These are phyloP conservation scores for Miniopterus natalensis DNA, from an alignment of 2,113 vertebrate genomes.

Conservation along the genomic window DNA sequence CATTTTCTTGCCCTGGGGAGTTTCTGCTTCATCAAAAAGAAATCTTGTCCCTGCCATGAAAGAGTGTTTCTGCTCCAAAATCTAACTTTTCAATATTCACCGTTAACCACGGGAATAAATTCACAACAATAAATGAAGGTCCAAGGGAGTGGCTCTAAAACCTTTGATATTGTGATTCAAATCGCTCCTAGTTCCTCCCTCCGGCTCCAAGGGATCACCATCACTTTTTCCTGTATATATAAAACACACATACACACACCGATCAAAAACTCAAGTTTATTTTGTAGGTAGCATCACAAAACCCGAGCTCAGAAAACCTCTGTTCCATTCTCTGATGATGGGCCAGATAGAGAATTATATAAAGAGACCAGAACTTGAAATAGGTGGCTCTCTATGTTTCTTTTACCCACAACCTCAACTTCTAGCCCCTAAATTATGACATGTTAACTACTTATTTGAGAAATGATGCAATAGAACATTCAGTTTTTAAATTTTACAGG, in stretches of 20 bases:
- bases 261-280: constrained; percentile 32
- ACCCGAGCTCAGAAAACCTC: background rate
- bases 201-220: background rate
- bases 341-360: constrained; percentile 5
- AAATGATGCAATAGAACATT: constrained; percentile 13
- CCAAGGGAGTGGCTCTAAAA: constrained; percentile 11
- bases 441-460: constrained; percentile 7
- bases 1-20: background rate
- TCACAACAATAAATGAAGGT: constrained; percentile 9
- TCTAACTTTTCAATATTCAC: constrained; percentile 52
- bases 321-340: background rate
- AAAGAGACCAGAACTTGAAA: constrained; percentile 21
- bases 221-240: background rate
- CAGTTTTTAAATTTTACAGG: constrained; percentile 27
- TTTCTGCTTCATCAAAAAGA: constrained; percentile 51
- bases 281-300: constrained; percentile 19
- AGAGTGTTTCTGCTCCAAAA: background rate
- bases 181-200: background rate
- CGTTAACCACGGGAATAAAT: constrained; percentile 34
- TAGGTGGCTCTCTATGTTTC: background rate
- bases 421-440: background rate
- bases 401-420: background rate
- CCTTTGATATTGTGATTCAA: background rate
- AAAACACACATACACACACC: background rate
- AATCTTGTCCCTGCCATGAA: background rate